Conservation (phyloP, 1,140 invertebrate genomes). For the Delia radicum region DNA sequence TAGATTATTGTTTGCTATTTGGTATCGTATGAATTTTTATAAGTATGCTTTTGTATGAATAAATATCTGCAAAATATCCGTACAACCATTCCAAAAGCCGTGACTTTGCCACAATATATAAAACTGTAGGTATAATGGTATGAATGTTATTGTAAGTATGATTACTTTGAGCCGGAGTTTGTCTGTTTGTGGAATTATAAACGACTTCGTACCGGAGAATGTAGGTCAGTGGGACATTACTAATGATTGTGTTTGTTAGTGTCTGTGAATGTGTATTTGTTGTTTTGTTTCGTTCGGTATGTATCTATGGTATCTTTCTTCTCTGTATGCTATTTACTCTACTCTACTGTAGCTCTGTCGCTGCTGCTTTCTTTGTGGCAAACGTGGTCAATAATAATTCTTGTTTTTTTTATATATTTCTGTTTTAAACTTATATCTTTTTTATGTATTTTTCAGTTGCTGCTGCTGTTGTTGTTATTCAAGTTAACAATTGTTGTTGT, state of each 20-base stretch:
- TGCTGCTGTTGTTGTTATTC: not conserved
- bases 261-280: not conserved
- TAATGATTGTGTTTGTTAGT: not conserved
- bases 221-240: not conserved
- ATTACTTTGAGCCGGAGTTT: not conserved
- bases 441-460: not conserved
- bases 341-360: not conserved
- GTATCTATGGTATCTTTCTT: not conserved
- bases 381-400: slow-evolving; percentile 4
- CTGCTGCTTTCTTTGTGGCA: not conserved
- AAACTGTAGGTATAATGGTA: not conserved
- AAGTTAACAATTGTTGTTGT: not conserved
- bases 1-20: not conserved
- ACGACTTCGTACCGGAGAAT: not conserved
- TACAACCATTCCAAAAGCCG: not conserved
- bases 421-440: not conserved
- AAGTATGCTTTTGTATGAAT: not conserved
- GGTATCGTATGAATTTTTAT: not conserved
- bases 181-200: not conserved
- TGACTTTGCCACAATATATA: not conserved
- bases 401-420: not conserved
- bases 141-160: not conserved
- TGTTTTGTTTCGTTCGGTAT: not conserved
- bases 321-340: not conserved
- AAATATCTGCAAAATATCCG: not conserved